Conservation (phyloP, 1,140 invertebrate species). For the Drosophila rhopaloa region DNA sequence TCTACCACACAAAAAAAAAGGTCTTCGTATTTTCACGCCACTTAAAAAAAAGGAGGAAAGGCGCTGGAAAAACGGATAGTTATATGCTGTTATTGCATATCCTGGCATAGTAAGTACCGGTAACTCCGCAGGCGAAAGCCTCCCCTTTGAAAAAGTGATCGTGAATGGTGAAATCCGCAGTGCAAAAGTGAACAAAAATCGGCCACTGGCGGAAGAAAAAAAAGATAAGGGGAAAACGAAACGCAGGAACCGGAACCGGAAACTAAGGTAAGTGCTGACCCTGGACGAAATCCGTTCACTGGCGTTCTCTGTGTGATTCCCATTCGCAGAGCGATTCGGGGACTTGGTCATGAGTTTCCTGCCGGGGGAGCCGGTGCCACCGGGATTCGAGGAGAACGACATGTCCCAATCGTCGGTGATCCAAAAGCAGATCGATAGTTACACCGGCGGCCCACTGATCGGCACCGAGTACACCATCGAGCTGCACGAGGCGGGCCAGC, state of each 20-base stretch:
- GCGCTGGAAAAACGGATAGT: neutral
- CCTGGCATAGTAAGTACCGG: neutral
- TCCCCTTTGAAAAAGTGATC: neutral
- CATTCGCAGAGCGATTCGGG: neutral
- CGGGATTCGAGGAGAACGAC: constrained; percentile 89
- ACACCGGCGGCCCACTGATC: constrained; percentile 85
- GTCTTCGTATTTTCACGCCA: neutral
- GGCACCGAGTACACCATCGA: constrained; percentile 91
- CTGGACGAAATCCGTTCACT: neutral
- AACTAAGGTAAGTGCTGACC: neutral
- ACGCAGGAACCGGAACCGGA: neutral
- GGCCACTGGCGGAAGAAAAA: no score
- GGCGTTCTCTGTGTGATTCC: neutral
- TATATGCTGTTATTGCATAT: neutral
- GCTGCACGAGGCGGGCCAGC: constrained; percentile 87
- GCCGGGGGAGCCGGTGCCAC: constrained; percentile 89
- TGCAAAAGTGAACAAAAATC: neutral
- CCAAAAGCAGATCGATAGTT: constrained; percentile 86
- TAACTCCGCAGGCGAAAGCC: neutral
- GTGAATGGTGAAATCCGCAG: neutral
- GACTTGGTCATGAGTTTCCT: constrained; percentile 83
- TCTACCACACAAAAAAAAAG: neutral
- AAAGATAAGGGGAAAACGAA: neutral
- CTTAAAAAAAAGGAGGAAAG: neutral
- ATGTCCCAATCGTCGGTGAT: constrained; percentile 86